Base-by-base conservation (phyloP, 2,113 vertebrate species). In the Xiphophorus couchianus region DNA sequence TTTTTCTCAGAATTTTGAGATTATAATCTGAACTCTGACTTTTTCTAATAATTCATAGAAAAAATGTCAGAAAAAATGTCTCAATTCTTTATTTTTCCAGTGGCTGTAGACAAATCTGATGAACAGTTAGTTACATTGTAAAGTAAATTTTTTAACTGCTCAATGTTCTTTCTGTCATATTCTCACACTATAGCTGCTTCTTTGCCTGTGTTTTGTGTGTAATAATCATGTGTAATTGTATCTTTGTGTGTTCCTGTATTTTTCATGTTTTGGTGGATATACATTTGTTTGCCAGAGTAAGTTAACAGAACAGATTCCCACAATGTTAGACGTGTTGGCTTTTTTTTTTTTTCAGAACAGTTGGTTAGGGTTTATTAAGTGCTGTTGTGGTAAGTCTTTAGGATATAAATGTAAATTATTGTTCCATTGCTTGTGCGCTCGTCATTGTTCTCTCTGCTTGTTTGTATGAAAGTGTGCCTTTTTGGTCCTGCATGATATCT, bases 111-210 rank as follows among this genome's bases (percentile, higher is more conserved):
- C 9, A 35, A 35, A 35, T 35, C 9, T 10, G 9, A 10, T 37
- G 33, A 35, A 35, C 33, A 35, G 35, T 10, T 2, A 35, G 35
- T 10, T 2, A 35, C 9, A 10, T 35, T 35, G 35, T 35, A 35
- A 37, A 37, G 35, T 37, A 37, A 66, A 76, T 73, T 86, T 83
- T 82, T 76, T 88, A 81, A n/a, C 60, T 48, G 51, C 69, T 80
- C 65, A 58, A 28, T 69, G 61, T 61, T 44, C 37, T 54, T 84
- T 39, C 5, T 76, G 63, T 51, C 0, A 35, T 30, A 25, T 2
- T 44, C 44, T 73, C 31, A 61, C 54, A 6, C 60, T 44, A 33
- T 66, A 10, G 44, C 69, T 5, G 2, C 44, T 58, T 19, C 42
- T 12, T 42, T 15, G 12, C 44, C 35, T 71, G 11, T 62, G 71